phyloP scores from a whole-genome alignment of 2,888 invertebrate genomes.

The Heliconius ismenius region DNA sequence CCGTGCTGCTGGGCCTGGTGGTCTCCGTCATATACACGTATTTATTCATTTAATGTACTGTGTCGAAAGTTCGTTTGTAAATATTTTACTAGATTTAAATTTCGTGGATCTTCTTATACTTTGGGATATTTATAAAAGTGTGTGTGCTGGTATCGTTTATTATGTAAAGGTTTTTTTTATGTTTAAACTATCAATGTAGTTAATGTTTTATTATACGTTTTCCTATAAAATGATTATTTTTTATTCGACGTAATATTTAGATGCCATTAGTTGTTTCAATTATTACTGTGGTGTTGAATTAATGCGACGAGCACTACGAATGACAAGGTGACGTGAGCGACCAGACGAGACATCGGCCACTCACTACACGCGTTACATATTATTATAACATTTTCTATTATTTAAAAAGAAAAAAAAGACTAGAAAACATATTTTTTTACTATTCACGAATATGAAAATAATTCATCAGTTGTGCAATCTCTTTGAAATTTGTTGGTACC shows the following conservation, averaged over 20 bases:
- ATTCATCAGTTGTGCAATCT: background rate
- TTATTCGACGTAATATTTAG: background rate
- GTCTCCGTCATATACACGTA: constrained; percentile 85
- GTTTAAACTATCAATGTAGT: background rate
- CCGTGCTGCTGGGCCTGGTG: constrained; percentile 83
- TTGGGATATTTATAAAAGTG: constrained; percentile 6
- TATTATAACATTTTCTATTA: background rate
- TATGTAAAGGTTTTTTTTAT: constrained; percentile 4
- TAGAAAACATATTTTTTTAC: background rate
- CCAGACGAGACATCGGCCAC: background rate
- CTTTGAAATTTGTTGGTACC: background rate
- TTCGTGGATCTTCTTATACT: constrained; percentile 1
- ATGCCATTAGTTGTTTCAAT: background rate
- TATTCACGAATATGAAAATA: background rate
- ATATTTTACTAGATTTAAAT: constrained; percentile 2
- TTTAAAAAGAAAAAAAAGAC: background rate
- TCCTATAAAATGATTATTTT: background rate
- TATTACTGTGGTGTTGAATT: background rate
- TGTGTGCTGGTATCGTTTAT: background rate
- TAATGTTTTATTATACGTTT: constrained; percentile 7
- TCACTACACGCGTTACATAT: background rate
- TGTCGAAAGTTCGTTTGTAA: constrained; percentile 11
- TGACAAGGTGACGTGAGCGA: constrained; percentile 19
- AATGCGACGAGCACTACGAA: background rate
- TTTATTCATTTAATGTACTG: constrained; percentile 71